phyloP scores from a whole-genome alignment of 2,113 vertebrate species.

The Siphamia tubifer region DNA sequence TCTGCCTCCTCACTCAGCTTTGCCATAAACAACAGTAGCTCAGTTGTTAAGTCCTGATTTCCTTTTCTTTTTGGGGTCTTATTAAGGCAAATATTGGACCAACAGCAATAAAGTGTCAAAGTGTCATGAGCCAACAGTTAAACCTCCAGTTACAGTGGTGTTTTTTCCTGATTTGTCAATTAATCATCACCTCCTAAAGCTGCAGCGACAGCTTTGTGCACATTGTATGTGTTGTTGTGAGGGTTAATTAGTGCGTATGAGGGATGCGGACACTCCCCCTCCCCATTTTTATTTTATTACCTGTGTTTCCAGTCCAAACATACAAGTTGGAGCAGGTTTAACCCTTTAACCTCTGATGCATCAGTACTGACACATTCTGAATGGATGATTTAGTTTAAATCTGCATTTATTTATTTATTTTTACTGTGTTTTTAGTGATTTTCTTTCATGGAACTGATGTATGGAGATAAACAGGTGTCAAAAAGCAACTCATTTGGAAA shows the following conservation, averaged over 20 bases:
- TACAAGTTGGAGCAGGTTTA: background rate
- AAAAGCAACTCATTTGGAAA: too few relatives aligned
- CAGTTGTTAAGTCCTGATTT: constrained; percentile 7
- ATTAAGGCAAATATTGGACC: constrained; percentile 11
- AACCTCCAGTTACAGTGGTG: background rate
- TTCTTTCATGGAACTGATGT: too few relatives aligned
- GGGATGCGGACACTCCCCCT: background rate
- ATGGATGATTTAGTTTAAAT: too few relatives aligned
- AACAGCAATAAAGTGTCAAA: background rate
- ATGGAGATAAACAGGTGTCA: too few relatives aligned
- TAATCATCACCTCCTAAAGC: background rate
- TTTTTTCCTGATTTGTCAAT: background rate
- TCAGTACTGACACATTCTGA: too few relatives aligned
- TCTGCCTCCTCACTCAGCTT: constrained; percentile 1
- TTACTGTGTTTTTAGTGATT: too few relatives aligned
- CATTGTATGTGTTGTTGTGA: background rate
- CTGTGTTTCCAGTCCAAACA: background rate
- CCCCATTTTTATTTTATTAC: too few relatives aligned
- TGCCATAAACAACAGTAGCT: background rate
- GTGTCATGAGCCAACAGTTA: background rate
- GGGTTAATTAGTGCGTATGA: background rate
- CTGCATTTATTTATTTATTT: too few relatives aligned
- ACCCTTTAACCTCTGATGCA: too few relatives aligned
- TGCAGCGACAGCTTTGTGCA: background rate
- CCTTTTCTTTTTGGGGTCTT: background rate